These are phyloP conservation scores for Mactromeris polynyma DNA, from an alignment of 2,888 invertebrate species.

Conservation along the genomic window DNA sequence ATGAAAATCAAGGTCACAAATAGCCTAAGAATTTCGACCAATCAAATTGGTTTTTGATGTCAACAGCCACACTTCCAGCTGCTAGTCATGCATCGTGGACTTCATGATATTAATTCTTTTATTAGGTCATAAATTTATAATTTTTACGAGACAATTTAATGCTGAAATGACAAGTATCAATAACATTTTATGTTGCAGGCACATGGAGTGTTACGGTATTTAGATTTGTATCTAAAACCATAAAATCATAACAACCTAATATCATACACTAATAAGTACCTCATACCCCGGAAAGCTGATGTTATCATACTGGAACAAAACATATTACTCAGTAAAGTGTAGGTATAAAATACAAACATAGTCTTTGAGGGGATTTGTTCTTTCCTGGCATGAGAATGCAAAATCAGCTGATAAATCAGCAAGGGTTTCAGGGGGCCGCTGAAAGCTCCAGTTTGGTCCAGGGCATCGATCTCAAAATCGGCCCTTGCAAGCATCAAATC, in stretches of 20 bases:
- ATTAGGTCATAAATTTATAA: conserved; percentile 8
- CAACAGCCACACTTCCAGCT: not conserved
- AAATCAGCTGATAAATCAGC: no score
- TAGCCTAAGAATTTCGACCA: not conserved
- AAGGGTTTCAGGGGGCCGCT: no score
- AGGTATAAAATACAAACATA: no score
- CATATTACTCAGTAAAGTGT: not conserved
- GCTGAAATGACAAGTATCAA: not conserved
- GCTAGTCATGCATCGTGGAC: not conserved
- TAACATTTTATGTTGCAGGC: not conserved
- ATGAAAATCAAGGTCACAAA: not conserved
- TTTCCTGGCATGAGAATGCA: no score
- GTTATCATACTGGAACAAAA: not conserved
- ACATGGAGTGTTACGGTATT: not conserved
- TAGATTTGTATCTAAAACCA: not conserved
- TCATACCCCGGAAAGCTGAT: not conserved
- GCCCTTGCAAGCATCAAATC: no score
- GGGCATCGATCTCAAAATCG: no score
- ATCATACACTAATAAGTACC: not conserved
- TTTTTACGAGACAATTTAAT: not conserved
- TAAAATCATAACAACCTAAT: not conserved
- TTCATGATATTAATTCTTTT: not conserved
- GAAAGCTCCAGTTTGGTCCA: no score
- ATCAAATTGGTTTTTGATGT: not conserved
- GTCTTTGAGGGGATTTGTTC: no score